These are phyloP conservation scores for Lordiphosa clarofinis DNA, from an alignment of 1,140 invertebrate species.

Conservation along the genomic window DNA sequence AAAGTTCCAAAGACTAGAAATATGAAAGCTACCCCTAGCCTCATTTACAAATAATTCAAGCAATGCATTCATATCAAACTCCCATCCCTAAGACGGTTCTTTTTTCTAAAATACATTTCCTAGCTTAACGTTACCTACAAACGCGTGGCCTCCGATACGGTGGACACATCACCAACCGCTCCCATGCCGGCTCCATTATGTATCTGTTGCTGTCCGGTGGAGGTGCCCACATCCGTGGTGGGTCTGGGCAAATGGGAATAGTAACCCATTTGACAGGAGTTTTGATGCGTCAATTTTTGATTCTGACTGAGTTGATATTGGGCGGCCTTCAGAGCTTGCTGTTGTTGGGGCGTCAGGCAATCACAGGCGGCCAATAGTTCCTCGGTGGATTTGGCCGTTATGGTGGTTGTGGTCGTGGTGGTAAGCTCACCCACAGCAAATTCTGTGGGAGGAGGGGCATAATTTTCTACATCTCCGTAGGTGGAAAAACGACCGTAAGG, in stretches of 20 bases:
- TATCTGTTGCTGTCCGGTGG: slow-evolving; percentile 42
- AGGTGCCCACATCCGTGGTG: slow-evolving; percentile 66
- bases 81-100: slow-evolving; percentile 5
- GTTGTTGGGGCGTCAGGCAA: slow-evolving; percentile 59
- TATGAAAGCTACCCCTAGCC: too few species aligned
- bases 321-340: slow-evolving; percentile 64
- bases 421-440: slow-evolving; percentile 78
- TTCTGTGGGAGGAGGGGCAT: slow-evolving; percentile 79
- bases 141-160: slow-evolving; percentile 72
- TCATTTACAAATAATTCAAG: too few species aligned
- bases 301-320: slow-evolving; percentile 70
- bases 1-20: too few species aligned
- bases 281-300: slow-evolving; percentile 71
- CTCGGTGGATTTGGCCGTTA: slow-evolving; percentile 88
- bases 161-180: slow-evolving; percentile 45
- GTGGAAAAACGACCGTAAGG: slow-evolving; percentile 79
- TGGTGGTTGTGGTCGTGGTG: slow-evolving; percentile 81
- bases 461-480: slow-evolving; percentile 79
- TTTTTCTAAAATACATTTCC: background rate
- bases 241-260: slow-evolving; percentile 75
- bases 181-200: slow-evolving; percentile 18
- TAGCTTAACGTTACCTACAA: slow-evolving; percentile 58
- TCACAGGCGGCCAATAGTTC: slow-evolving; percentile 83
- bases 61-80: background rate
- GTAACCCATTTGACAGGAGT: slow-evolving; percentile 74